Conservation (phyloP, 2,888 invertebrate species). For the Zeuzera pyrina region DNA sequence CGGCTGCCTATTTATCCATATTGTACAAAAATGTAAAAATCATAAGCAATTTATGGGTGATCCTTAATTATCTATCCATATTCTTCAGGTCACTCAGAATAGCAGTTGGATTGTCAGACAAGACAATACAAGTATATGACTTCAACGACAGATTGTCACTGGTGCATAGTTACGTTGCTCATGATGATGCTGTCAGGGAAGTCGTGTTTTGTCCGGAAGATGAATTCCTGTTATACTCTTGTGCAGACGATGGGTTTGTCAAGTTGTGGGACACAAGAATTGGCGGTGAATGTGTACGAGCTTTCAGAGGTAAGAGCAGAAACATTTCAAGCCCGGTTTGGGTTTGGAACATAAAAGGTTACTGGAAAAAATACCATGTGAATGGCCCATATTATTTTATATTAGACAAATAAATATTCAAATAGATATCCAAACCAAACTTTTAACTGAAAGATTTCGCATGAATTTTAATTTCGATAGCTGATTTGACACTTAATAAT, state of each 20-base stretch:
- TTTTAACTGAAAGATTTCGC: no score
- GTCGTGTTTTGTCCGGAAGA: conserved; percentile 73
- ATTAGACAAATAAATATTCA: no score
- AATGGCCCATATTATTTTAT: no score
- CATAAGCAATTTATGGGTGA: background rate
- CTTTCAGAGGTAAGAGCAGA: conserved; percentile 38
- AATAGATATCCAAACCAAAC: no score
- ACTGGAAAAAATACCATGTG: no score
- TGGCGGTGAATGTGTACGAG: conserved; percentile 47
- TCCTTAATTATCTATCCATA: background rate
- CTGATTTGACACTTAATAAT: no score
- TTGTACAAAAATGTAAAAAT: background rate
- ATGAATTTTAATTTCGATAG: no score
- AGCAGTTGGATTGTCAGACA: conserved; percentile 42
- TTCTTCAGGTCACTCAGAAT: conserved; percentile 42
- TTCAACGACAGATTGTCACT: conserved; percentile 36
- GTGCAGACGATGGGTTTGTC: conserved; percentile 70
- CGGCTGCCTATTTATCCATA: background rate
- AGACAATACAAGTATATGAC: conserved; percentile 53
- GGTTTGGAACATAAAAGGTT: background rate
- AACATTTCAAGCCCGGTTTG: no score
- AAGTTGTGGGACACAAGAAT: conserved; percentile 77
- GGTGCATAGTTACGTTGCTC: conserved; percentile 55
- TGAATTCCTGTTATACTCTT: conserved; percentile 72
- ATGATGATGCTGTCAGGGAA: conserved; percentile 63